These are phyloP conservation scores for Aleiodes testaceus DNA, from an alignment of 2,888 invertebrate species.

Conservation along the genomic window DNA sequence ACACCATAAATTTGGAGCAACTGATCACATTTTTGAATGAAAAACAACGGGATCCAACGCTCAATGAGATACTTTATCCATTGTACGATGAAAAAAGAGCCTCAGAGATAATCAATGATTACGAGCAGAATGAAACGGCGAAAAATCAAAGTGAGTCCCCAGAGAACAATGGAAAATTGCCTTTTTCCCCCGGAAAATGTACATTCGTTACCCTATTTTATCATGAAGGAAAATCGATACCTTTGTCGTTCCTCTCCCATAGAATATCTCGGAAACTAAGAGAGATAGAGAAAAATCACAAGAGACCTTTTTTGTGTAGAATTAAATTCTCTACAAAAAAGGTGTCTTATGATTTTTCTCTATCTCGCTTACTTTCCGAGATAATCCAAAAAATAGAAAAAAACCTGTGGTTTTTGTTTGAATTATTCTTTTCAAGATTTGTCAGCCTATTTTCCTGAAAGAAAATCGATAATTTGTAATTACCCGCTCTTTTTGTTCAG, in stretches of 20 bases:
- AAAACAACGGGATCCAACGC: conserved; percentile 97
- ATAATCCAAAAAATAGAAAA: too few species aligned
- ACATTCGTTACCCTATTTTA: background rate
- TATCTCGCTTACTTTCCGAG: too few species aligned
- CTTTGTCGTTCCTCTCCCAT: too few species aligned
- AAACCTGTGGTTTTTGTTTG: too few species aligned
- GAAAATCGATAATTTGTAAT: background rate
- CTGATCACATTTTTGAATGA: conserved; percentile 96
- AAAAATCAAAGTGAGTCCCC: conserved; percentile 79
- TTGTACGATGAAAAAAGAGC: conserved; percentile 96
- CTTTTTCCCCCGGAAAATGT: background rate
- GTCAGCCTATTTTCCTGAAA: background rate
- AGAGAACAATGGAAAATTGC: background rate
- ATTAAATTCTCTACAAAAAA: too few species aligned
- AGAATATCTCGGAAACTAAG: too few species aligned
- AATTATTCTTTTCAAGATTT: too few species aligned
- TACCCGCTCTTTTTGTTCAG: conserved; percentile 72
- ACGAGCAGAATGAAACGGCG: conserved; percentile 89
- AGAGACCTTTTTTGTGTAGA: too few species aligned
- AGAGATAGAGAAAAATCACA: too few species aligned
- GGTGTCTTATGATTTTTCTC: too few species aligned
- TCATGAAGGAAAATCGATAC: background rate
- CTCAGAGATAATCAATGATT: conserved; percentile 92
- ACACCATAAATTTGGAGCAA: conserved; percentile 89
- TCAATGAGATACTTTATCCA: conserved; percentile 99